Evolutionary conservation across 2,888 invertebrate species (phyloP), one percentile per base, ranked within the genome.

Genomic region (Microchrysa polita): DNA sequence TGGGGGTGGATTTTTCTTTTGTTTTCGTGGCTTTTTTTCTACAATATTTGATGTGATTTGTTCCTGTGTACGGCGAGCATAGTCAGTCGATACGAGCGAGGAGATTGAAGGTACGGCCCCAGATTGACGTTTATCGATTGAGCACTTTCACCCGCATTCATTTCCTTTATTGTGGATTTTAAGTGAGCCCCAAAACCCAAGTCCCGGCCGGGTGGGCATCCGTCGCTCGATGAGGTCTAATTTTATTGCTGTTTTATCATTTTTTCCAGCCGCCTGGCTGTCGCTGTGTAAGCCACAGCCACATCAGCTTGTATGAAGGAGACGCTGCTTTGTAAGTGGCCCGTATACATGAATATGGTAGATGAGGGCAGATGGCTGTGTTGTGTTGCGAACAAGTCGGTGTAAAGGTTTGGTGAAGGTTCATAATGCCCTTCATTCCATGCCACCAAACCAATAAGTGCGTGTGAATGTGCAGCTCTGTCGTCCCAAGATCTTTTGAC

Each of bases 101-200:
- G 65, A 48, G 40, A n/a, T n/a, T n/a, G 42, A 16, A 18, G 65
- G 48, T 22, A 42, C 65, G 27, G 48, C 23, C 23, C 14, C 14
- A 1, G 34, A 60, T 12, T 60, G 27, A 16, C 10, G 9, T n/a
- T n/a, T 60, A 60, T 60, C 60, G 60, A 60, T 60, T 60, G 23
- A 12, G 34, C 5, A 60, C 60, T 60, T 60, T 60, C 60, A 60
- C 27, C 60, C 55, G 22, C 55, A 20, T 20, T 10, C 20, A 18
- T 16, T 55, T 10, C 10, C 22, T 20, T 55, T 55, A 4, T 20
- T 52, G 52, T 52, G 14, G n/a, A 0, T 55, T 55, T 55, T 48
- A 48, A 12, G 48, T n/a, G 48, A 12, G 48, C 16, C 48, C n/a
- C 48, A 12, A n/a, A 12, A 2, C 5, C 2, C 10, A 48, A n/a